A percentile compares a stretch with the other conserved stretches of the same genome.
phyloP scores from a whole-genome alignment of 1,140 invertebrate species.

The Metaphire vulgaris region DNA sequence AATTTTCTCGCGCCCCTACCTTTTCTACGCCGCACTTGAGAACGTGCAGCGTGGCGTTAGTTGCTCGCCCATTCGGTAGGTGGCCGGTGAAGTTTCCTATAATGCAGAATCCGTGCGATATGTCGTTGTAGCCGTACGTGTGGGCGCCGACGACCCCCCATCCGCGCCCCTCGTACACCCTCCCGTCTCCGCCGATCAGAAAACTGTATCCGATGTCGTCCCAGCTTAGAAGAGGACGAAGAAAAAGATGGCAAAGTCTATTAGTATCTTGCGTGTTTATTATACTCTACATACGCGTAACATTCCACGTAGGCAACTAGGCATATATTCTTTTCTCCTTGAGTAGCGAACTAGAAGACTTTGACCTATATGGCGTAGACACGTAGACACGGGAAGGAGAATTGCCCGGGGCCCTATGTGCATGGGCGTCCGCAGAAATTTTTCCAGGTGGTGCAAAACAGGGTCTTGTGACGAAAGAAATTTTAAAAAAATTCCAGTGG shows the following conservation, averaged over 20 bases:
- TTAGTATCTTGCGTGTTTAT: neutral
- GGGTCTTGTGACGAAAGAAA: no score
- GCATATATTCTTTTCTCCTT: no score
- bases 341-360: no score
- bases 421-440: no score
- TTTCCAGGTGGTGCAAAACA: no score
- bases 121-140: slow-evolving; percentile 60
- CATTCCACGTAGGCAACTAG: no score
- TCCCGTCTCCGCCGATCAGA: slow-evolving; percentile 68
- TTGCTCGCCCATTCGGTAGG: neutral
- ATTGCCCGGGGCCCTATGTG: no score
- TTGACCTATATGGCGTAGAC: no score
- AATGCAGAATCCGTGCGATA: slow-evolving; percentile 57
- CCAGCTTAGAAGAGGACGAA: slow-evolving; percentile 56
- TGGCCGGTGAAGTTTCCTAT: slow-evolving; percentile 1
- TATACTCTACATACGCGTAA: no score
- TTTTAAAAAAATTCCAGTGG: no score
- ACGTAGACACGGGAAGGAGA: no score
- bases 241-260: neutral
- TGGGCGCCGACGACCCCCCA: slow-evolving; percentile 64
- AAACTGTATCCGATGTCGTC: slow-evolving; percentile 68
- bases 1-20: no score
- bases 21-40: slow-evolving; percentile 5
- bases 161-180: slow-evolving; percentile 67
- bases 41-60: neutral